phyloP scores from a whole-genome alignment of 2,113 vertebrate species.

The Rhadina sibilatrix region DNA sequence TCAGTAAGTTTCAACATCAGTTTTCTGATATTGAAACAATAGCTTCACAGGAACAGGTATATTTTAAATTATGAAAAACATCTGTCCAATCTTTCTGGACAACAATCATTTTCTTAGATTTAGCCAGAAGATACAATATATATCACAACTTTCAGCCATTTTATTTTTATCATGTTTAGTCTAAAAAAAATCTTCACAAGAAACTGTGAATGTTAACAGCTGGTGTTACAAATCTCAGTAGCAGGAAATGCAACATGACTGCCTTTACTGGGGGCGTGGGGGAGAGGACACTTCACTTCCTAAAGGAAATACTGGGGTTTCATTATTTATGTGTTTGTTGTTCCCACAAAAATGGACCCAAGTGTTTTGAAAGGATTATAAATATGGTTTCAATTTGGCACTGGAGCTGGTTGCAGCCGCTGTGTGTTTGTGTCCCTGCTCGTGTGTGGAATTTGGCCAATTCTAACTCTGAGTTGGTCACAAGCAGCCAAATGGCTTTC shows the following conservation, averaged over 20 bases:
- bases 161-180: background rate
- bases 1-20: background rate
- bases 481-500: constrained; percentile 62
- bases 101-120: background rate
- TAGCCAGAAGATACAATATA: background rate
- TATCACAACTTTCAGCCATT: background rate
- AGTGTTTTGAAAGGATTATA: constrained; percentile 71
- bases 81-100: background rate
- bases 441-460: constrained; percentile 54
- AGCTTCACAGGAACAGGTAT: background rate
- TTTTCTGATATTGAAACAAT: background rate
- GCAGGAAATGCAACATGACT: constrained; percentile 21
- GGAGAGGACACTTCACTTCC: background rate
- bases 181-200: background rate
- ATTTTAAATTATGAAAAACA: background rate
- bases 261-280: background rate
- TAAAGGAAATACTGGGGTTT: constrained; percentile 43
- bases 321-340: constrained; percentile 48
- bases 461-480: constrained; percentile 4
- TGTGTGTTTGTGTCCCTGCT: background rate
- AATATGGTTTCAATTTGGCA: constrained; percentile 75
- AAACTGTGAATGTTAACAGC: background rate
- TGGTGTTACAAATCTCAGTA: background rate
- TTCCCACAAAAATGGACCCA: constrained; percentile 63
- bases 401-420: constrained; percentile 1